Evolutionary conservation across 2,797 vertebrate species (phyloP).

Genomic region (Oreonectes daqikongensis): DNA sequence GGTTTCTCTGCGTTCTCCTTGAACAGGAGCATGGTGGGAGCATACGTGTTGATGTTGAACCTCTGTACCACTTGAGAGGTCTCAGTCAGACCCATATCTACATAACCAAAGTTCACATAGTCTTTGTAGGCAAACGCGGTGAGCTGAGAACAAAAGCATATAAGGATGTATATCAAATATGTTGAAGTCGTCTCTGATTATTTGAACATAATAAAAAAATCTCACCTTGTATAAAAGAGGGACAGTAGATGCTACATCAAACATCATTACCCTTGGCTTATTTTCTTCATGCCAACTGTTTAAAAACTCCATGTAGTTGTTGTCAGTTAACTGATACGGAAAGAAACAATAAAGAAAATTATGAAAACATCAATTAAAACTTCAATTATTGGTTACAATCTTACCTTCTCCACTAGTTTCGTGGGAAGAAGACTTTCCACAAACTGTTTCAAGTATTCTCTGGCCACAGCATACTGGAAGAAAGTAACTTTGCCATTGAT

Average conservation of each 20-base stretch:
- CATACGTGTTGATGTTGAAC: conserved; percentile 87
- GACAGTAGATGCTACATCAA: conserved; percentile 81
- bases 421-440: conserved; percentile 90
- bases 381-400: neutral
- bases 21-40: conserved; percentile 91
- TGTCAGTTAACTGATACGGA: conserved; percentile 83
- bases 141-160: conserved; percentile 74
- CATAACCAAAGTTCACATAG: conserved; percentile 90
- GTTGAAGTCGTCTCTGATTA: neutral
- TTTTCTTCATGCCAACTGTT: conserved; percentile 89
- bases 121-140: conserved; percentile 89
- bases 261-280: conserved; percentile 89
- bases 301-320: conserved; percentile 86
- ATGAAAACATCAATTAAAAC: no score
- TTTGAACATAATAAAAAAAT: neutral
- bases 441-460: conserved; percentile 87
- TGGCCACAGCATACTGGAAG: conserved; percentile 87
- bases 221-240: conserved; percentile 91
- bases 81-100: conserved; percentile 79
- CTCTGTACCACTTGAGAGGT: conserved; percentile 76
- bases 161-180: neutral
- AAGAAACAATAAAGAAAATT: neutral
- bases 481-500: conserved; percentile 89
- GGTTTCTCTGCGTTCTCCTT: conserved; percentile 87
- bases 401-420: conserved; percentile 89